Percentiles rank a stretch among this genome's conserved stretches.
phyloP scores from a whole-genome alignment of 2,888 invertebrate species.

The Trachelus stipa region DNA sequence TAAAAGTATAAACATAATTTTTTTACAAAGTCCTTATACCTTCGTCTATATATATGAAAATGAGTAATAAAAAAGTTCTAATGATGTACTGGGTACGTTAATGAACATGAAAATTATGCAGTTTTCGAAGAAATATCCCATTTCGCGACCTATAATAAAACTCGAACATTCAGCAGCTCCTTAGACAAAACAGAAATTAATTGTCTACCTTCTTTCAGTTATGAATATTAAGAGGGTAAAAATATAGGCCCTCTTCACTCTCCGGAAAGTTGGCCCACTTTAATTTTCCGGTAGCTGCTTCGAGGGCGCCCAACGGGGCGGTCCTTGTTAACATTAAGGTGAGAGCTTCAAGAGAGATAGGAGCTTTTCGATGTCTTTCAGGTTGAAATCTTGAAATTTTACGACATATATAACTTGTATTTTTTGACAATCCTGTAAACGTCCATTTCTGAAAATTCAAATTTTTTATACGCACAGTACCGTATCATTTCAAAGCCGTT shows the following conservation, averaged over 20 bases:
- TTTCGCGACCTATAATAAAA: conserved; percentile 17
- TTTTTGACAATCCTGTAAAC: not conserved
- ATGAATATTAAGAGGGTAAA: conserved; percentile 53
- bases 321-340: conserved; percentile 37
- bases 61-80: not conserved
- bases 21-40: not conserved
- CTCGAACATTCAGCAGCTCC: conserved; percentile 25
- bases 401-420: not conserved
- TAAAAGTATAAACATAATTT: not conserved
- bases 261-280: conserved; percentile 49
- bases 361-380: not conserved
- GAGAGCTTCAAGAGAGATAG: conserved; percentile 23
- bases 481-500: not conserved
- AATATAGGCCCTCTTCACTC: conserved; percentile 42
- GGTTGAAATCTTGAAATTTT: not conserved
- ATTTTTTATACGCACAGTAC: not conserved
- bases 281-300: conserved; percentile 54
- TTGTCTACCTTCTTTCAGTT: conserved; percentile 43
- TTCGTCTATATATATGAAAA: not conserved
- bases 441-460: not conserved
- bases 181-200: conserved; percentile 25
- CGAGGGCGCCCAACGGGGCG: conserved; percentile 21
- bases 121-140: conserved; percentile 15
- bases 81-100: not conserved
- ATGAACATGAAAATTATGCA: conserved; percentile 16